Conservation (phyloP, 2,113 vertebrate genomes). For the Callocephalon fimbriatum region DNA sequence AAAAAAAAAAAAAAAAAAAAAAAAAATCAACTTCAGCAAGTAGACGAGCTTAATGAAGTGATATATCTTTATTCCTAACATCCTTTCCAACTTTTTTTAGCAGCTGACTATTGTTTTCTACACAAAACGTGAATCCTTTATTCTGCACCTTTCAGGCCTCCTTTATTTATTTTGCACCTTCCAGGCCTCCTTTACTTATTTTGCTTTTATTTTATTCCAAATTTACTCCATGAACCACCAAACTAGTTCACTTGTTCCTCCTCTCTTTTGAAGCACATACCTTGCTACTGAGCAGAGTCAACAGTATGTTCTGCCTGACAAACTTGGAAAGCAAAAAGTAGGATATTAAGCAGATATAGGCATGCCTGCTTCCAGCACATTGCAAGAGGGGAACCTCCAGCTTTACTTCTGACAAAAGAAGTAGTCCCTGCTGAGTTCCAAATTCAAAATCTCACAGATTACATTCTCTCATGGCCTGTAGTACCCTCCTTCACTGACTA, state of each 20-base stretch:
- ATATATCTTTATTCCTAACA: not conserved
- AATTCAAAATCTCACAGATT: not conserved
- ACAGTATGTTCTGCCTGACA: not conserved
- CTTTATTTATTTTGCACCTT: not conserved
- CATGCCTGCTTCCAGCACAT: not conserved
- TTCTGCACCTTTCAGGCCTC: not conserved
- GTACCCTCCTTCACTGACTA: not conserved
- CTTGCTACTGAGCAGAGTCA: not conserved
- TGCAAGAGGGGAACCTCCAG: not conserved
- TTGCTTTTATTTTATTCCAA: not conserved
- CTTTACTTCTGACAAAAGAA: not conserved
- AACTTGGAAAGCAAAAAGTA: not conserved
- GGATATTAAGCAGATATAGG: not conserved
- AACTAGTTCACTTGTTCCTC: not conserved
- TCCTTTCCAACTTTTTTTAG: not conserved
- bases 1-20: not conserved
- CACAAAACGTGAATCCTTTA: not conserved
- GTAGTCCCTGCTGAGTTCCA: not conserved
- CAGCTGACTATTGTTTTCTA: not conserved
- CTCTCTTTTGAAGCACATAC: not conserved
- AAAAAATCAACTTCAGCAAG: not conserved
- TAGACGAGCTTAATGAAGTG: not conserved
- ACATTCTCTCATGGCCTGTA: not conserved
- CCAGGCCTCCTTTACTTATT: not conserved
- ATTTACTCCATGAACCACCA: not conserved